Base-by-base conservation (phyloP, 2,797 vertebrate genomes). In the Bufotes viridis region DNA sequence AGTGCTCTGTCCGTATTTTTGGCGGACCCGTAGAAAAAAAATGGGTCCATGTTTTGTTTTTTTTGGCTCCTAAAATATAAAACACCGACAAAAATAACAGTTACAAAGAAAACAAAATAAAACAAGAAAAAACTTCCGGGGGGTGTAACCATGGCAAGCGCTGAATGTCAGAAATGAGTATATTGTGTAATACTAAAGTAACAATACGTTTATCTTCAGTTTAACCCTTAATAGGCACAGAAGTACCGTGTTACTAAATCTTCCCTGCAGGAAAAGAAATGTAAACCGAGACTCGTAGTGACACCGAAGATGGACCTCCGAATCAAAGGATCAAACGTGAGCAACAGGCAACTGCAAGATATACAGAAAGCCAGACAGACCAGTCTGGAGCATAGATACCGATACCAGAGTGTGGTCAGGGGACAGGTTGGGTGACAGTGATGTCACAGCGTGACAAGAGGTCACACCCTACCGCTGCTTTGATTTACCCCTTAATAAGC, bases 331-430 rank as follows among this genome's bases (percentile, higher is more conserved):
- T 57, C 17, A 67, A 83, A 76, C 15, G 12, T 57, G 49, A 49
- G 60, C 20, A 55, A 80, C 15, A 76, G 3, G 55, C 24, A 72
- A 80, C 57, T 53, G 11, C 17, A 60, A 85, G n/a, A 65, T 86
- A 34, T 76, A 55, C 24, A 74, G 15, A 81, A 87, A 90, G 82
- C 82, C 67, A 70, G 82, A 87, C 8, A 87, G 63, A 87, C 86
- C 57, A 69, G 88, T 82, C 55, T 70, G 72, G 29, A 81, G 49
- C 60, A 81, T 34, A 83, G 72, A 82, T 76, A 86, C 80, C 69
- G n/a, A 82, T 55, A 85, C 83, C 63, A 81, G 60, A 26, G 22
- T 89, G 88, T 80, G 85, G 82, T 90, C 76, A 84, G 29, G 53
- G 69, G 58, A 87, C 63, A 90, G 81, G 82, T 74, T 80, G 75